phyloP scores from a whole-genome alignment of 2,888 invertebrate genomes.

The Autographa gamma region DNA sequence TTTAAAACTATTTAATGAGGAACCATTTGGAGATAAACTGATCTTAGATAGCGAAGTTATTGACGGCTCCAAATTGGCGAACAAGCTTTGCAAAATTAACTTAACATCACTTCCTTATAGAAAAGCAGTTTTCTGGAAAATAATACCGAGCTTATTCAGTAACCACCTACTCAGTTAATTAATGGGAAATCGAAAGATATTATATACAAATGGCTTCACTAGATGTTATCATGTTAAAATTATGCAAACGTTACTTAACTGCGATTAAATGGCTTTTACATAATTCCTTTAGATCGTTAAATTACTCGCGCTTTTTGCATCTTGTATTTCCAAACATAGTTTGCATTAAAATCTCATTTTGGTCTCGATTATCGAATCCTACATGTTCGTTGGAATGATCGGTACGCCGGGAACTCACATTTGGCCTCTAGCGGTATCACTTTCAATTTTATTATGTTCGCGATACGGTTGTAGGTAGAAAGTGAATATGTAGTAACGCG shows the following conservation, averaged over 20 bases:
- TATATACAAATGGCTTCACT: constrained; percentile 16
- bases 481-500: constrained; percentile 67
- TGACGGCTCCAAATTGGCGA: background rate
- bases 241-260: constrained; percentile 41
- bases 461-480: constrained; percentile 67
- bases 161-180: constrained; percentile 13
- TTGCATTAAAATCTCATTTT: constrained; percentile 49
- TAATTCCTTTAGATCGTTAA: constrained; percentile 29
- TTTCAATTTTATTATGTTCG: constrained; percentile 68
- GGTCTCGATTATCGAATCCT: constrained; percentile 36
- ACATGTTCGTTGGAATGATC: constrained; percentile 36
- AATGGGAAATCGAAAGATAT: constrained; percentile 39
- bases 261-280: constrained; percentile 39
- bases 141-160: constrained; percentile 24
- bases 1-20: background rate
- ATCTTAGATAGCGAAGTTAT: constrained; percentile 1
- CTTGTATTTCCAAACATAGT: constrained; percentile 28
- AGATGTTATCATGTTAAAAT: constrained; percentile 41
- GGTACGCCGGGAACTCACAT: constrained; percentile 40
- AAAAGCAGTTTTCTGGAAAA: constrained; percentile 40
- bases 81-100: constrained; percentile 13
- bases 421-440: constrained; percentile 60
- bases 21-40: background rate
- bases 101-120: constrained; percentile 18
- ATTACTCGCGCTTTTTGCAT: constrained; percentile 27